Evolutionary conservation across 1,140 invertebrate genomes (phyloP).

Genomic region (Varroa destructor): DNA sequence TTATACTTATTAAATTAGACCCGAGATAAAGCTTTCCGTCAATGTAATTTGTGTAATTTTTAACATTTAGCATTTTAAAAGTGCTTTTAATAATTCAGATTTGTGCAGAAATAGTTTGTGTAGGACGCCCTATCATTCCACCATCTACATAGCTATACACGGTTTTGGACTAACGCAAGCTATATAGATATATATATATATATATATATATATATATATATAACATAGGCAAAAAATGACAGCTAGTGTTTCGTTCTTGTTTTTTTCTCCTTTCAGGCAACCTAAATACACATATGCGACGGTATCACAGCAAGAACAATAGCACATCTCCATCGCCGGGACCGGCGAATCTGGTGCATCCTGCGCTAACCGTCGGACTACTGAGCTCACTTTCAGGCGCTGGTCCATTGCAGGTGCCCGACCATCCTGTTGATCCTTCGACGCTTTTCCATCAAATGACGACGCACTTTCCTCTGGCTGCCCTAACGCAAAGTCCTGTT

Average conservation of each 20-base stretch:
- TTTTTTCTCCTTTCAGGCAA: neutral
- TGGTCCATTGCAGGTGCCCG: neutral
- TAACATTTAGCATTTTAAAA: too few relatives aligned
- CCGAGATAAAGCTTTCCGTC: too few relatives aligned
- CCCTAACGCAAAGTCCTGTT: neutral
- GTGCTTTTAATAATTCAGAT: too few relatives aligned
- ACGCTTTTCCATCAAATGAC: slow-evolving; percentile 22
- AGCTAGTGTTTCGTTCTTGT: neutral
- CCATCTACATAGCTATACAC: too few relatives aligned
- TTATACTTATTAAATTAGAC: too few relatives aligned
- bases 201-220: too few relatives aligned
- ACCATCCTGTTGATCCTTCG: neutral
- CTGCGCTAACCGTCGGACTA: slow-evolving; percentile 3
- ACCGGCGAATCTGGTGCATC: neutral
- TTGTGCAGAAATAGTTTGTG: too few relatives aligned
- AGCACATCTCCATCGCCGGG: neutral
- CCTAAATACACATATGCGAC: slow-evolving; percentile 12
- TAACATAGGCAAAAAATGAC: too few relatives aligned
- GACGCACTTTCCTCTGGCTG: slow-evolving; percentile 8
- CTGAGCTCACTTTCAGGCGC: slow-evolving; percentile 5
- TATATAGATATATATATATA: too few relatives aligned
- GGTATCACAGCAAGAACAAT: slow-evolving; percentile 16
- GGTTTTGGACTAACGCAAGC: too few relatives aligned
- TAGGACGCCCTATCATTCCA: too few relatives aligned
- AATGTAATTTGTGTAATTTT: too few relatives aligned